phyloP scores from a whole-genome alignment of 2,888 invertebrate genomes.

The Sialis lutaria region DNA sequence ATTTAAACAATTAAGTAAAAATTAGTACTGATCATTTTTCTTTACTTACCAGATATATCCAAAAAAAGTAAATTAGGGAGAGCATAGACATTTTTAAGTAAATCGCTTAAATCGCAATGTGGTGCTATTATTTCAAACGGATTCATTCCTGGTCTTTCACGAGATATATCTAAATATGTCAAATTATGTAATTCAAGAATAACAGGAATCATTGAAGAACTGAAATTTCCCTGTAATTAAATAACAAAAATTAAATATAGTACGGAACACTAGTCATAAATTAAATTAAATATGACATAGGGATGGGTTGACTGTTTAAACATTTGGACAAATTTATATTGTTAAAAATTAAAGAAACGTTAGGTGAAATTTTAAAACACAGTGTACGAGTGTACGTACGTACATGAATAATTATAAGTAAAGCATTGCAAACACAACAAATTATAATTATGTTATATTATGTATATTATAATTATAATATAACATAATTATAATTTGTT shows the following conservation, averaged over 20 bases:
- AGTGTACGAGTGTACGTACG: no score
- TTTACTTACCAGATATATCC: slow-evolving; percentile 38
- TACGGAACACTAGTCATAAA: no score
- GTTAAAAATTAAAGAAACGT: no score
- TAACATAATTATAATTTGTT: no score
- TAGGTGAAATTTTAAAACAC: no score
- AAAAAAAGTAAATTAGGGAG: slow-evolving; percentile 38
- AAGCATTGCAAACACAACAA: no score
- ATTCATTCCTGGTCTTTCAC: slow-evolving; percentile 27
- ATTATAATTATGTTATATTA: no score
- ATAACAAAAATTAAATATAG: not conserved
- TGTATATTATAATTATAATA: no score
- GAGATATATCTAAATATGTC: slow-evolving; percentile 36
- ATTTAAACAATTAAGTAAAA: not conserved
- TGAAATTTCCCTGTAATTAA: slow-evolving; percentile 3
- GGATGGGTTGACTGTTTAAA: no score
- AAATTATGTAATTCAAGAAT: slow-evolving; percentile 31
- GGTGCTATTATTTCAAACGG: slow-evolving; percentile 27
- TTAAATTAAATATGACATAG: no score
- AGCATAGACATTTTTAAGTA: slow-evolving; percentile 27
- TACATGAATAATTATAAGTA: no score
- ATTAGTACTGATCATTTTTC: not conserved
- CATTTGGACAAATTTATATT: no score
- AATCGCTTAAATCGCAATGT: slow-evolving; percentile 24
- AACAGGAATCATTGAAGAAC: slow-evolving; percentile 23